A percentile compares a stretch with the other conserved stretches of the same genome.
These are phyloP conservation scores for Burhinus oedicnemus DNA, from an alignment of 2,113 vertebrate genomes.

Conservation along the genomic window DNA sequence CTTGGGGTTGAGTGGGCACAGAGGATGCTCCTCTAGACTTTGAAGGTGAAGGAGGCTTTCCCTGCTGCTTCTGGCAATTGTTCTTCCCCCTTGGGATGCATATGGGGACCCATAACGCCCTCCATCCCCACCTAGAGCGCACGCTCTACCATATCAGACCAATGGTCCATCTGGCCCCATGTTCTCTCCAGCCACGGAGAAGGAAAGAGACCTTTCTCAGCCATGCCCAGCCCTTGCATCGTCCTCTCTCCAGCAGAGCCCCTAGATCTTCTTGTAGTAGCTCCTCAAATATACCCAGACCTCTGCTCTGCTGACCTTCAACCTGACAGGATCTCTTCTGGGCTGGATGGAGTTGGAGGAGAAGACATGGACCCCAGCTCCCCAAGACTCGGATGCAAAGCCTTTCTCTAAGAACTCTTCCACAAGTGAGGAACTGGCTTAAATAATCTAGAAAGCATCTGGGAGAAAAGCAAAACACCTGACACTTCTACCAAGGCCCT, in stretches of 20 bases:
- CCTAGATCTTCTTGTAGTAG: no score
- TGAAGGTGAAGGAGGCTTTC: not conserved
- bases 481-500: not conserved
- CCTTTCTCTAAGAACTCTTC: not conserved
- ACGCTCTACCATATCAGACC: not conserved
- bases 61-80: not conserved
- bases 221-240: not conserved
- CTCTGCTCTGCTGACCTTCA: not conserved
- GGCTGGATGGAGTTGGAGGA: not conserved
- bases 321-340: no score
- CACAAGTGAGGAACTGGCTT: not conserved
- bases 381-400: not conserved
- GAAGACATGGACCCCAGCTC: not conserved
- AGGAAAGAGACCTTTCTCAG: not conserved
- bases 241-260: not conserved
- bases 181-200: not conserved
- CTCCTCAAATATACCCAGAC: not conserved
- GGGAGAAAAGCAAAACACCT: not conserved
- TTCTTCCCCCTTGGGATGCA: not conserved
- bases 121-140: not conserved
- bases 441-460: not conserved
- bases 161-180: not conserved
- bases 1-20: not conserved
- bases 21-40: not conserved
- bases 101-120: not conserved